phyloP scores from a whole-genome alignment of 2,113 vertebrate species.

The Anguilla japonica region DNA sequence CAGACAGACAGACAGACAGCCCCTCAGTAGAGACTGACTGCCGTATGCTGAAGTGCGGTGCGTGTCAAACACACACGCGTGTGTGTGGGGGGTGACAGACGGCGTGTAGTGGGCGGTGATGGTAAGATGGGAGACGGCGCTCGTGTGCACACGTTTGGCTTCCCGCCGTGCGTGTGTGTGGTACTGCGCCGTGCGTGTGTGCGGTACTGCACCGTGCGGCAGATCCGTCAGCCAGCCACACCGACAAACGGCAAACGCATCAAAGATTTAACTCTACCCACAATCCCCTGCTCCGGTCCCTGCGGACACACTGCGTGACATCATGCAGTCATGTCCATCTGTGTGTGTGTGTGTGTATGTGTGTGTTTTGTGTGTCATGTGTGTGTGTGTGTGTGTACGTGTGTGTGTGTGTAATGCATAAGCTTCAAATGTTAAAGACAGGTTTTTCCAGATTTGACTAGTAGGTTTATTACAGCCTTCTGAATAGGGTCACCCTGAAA shows the following conservation, averaged over 20 bases:
- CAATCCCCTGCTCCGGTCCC: too few species aligned
- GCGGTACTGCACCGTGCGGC: not conserved
- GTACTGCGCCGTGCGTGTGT: too few species aligned
- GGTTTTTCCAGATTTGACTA: not conserved
- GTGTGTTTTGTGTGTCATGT: too few species aligned
- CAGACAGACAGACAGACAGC: not conserved
- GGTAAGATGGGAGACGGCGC: not conserved
- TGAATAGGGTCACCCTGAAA: not conserved
- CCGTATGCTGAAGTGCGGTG: not conserved
- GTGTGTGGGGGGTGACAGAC: not conserved
- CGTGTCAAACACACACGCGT: not conserved
- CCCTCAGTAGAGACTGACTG: not conserved
- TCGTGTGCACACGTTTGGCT: not conserved
- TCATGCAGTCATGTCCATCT: not conserved
- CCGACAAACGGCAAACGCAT: constrained; percentile 11
- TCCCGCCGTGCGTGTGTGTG: too few species aligned
- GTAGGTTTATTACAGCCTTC: not conserved
- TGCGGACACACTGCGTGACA: not conserved
- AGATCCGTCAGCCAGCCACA: not conserved
- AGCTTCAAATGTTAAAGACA: not conserved
- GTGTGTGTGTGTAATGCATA: too few species aligned
- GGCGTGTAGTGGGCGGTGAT: not conserved
- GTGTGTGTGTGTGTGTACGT: too few species aligned
- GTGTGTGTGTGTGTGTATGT: not conserved
- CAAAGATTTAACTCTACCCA: not conserved